phyloP scores from a whole-genome alignment of 2,113 vertebrate species.

The Bubo bubo region DNA sequence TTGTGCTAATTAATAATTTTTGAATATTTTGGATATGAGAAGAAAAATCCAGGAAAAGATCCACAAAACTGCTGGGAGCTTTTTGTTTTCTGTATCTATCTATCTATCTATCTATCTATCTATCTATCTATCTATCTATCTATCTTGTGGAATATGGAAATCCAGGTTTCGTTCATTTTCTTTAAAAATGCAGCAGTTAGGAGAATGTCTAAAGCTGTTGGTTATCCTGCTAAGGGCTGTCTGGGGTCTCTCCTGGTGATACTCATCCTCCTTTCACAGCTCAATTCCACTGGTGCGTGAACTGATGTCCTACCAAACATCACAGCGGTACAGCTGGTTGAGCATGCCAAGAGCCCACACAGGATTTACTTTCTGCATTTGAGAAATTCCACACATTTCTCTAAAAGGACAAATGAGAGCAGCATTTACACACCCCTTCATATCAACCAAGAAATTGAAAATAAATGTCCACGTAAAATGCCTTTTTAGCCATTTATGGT shows the following conservation, averaged over 20 bases:
- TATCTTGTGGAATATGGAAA: neutral
- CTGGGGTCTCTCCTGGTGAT: neutral
- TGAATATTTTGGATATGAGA: neutral
- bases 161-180: neutral
- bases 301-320: neutral
- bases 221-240: neutral
- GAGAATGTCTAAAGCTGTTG: neutral
- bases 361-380: neutral
- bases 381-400: neutral
- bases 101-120: fast-evolving
- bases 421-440: neutral
- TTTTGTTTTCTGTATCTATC: fast-evolving
- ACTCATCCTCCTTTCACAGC: neutral
- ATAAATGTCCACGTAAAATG: fast-evolving
- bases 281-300: fast-evolving
- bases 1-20: neutral
- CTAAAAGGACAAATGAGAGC: neutral
- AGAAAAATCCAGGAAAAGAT: neutral
- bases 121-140: fast-evolving
- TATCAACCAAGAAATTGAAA: neutral
- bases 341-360: fast-evolving
- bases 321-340: fast-evolving
- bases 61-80: neutral
- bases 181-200: fast-evolving
- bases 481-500: neutral